Evolutionary conservation across 2,113 vertebrate species (phyloP), one percentile per base, ranked within the genome.

Genomic region (Nothocercus nigrocapillus): DNA sequence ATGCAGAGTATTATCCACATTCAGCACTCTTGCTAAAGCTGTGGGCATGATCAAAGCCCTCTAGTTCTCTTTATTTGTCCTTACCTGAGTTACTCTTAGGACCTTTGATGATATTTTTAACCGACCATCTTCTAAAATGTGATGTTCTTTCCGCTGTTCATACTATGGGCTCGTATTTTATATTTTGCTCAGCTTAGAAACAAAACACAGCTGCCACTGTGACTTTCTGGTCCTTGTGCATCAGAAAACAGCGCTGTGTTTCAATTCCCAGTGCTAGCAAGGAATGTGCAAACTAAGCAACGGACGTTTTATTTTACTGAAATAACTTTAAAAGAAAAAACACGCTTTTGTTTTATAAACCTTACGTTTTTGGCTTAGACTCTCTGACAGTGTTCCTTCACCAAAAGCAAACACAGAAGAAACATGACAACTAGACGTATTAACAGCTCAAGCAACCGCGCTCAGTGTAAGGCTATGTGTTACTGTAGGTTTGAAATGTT

Each of bases 401-500:
- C 30, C 34, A 75, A 61, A 79, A 91, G 44, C 61, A 92, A 96
- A 54, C 24, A 61, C 32, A 93, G 75, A 61, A 78, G 66, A 89
- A 93, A 79, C 53, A 68, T 24, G 74, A 73, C 75, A 88, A 53
- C 0, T 1, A 79, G 85, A 89, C 88, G 34, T 16, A 82, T 82
- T 58, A 85, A 42, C 44, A 89, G 28, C 49, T 79, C 4, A 0
- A 88, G 76, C 22, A 21, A 21, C 42, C 66, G 68, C 20, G 34
- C 64, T 91, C 19, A 30, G 3, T 94, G 82, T 88, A 76, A 68
- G 38, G 25, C 20, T 73, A 4, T 47, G 40, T 82, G 63, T 93
- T 91, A 82, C 21, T 82, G 63, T 40, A 69, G 58, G 53, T 90
- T 80, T 89, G 92, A 94, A 96, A 91, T 80, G 75, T 89, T 95